Evolutionary conservation across 2,113 vertebrate species (phyloP).

Genomic region (Phocoena sinus): DNA sequence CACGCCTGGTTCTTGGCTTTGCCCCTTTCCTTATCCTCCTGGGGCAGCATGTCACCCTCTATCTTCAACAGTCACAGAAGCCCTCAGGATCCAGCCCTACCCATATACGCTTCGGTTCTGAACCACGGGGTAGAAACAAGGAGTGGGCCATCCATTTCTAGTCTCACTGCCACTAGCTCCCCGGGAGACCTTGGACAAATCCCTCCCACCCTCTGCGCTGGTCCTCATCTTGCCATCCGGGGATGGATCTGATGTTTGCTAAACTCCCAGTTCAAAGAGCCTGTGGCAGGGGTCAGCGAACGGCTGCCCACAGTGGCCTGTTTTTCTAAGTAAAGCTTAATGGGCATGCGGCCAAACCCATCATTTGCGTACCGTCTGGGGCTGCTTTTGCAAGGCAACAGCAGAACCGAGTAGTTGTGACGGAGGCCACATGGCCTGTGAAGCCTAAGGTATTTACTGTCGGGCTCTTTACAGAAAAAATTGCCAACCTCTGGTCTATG

Average conservation of each 20-base stretch:
- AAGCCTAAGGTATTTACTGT: background rate
- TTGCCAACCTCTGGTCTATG: background rate
- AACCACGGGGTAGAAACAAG: background rate
- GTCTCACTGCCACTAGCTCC: background rate
- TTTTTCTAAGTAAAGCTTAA: background rate
- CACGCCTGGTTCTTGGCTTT: background rate
- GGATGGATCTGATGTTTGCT: background rate
- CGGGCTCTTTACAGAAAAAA: background rate
- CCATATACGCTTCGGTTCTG: background rate
- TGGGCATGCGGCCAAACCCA: background rate
- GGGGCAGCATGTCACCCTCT: background rate
- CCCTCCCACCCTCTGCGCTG: background rate
- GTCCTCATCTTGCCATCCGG: background rate
- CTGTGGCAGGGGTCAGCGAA: background rate
- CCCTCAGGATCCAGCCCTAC: too few relatives aligned
- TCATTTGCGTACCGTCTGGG: background rate
- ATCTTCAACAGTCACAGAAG: background rate
- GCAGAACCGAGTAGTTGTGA: background rate
- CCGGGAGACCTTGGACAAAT: background rate
- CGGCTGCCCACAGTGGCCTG: background rate
- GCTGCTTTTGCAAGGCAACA: background rate
- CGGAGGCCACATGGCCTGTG: accelerated
- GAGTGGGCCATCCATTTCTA: background rate
- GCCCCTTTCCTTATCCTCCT: background rate
- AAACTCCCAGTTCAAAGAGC: background rate